These are phyloP conservation scores for Datnioides undecimradiatus DNA, from an alignment of 2,113 vertebrate species.

Conservation along the genomic window DNA sequence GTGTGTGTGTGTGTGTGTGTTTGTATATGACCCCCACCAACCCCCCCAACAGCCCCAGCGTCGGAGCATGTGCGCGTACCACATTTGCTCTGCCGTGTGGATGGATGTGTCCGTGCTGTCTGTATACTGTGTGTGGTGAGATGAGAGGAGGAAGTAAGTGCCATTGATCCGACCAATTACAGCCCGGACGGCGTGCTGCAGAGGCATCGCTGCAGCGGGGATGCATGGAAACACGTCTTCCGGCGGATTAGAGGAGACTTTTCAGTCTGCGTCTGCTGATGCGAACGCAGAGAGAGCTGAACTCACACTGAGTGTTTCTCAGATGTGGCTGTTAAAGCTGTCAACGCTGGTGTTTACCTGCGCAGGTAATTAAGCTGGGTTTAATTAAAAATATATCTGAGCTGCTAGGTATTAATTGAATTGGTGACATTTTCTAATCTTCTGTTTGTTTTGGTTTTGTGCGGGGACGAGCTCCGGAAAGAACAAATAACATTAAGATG, in stretches of 20 bases:
- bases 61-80: not conserved
- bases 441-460: not conserved
- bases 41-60: too few species aligned
- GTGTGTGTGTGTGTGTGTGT: not conserved
- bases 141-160: slow-evolving; percentile 29
- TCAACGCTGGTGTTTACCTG: not conserved
- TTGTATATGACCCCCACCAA: not conserved
- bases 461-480: too few species aligned
- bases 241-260: slow-evolving; percentile 13
- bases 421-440: not conserved
- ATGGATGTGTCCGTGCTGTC: not conserved
- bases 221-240: slow-evolving; percentile 12
- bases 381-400: not conserved
- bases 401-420: not conserved
- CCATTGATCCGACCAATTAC: slow-evolving; percentile 41
- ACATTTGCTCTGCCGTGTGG: slow-evolving; percentile 2
- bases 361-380: not conserved
- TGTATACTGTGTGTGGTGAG: not conserved
- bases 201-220: not conserved
- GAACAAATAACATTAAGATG: too few species aligned
- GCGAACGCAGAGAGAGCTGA: slow-evolving; percentile 1
- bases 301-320: not conserved
- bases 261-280: slow-evolving; percentile 1
- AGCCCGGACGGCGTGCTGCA: slow-evolving; percentile 15
- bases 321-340: not conserved